Evolutionary conservation across 1,140 invertebrate species (phyloP).

Genomic region (Pseudachorutes palmiensis): DNA sequence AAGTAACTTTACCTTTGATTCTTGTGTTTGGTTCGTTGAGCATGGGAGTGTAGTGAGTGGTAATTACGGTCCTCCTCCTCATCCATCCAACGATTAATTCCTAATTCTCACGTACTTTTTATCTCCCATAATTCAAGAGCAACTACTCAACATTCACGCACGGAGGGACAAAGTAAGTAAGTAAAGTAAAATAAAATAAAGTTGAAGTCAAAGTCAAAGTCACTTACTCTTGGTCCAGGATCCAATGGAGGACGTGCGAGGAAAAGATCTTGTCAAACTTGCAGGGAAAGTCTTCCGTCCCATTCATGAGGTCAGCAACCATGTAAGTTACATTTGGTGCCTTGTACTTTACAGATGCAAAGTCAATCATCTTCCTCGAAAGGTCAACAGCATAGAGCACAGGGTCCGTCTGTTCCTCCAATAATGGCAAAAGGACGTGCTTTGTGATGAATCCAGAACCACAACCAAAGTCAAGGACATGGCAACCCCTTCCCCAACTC

Average conservation of each 20-base stretch:
- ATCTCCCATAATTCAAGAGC: no score
- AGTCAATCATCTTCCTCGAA: slow-evolving; percentile 36
- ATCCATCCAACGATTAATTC: no score
- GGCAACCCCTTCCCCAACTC: slow-evolving; percentile 22
- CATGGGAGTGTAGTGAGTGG: no score
- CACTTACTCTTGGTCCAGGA: slow-evolving; percentile 33
- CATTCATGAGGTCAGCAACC: slow-evolving; percentile 32
- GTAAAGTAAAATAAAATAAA: not conserved
- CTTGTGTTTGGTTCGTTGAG: no score
- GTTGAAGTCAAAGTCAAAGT: slow-evolving; percentile 5
- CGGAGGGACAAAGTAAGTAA: no score
- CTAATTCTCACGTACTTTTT: no score
- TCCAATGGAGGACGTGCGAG: slow-evolving; percentile 37
- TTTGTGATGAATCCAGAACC: slow-evolving; percentile 35
- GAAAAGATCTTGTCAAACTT: slow-evolving; percentile 38
- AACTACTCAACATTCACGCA: no score
- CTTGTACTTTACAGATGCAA: slow-evolving; percentile 29
- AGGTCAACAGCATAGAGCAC: slow-evolving; percentile 31
- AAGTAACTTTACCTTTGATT: no score
- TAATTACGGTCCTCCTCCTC: no score
- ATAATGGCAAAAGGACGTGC: slow-evolving; percentile 26
- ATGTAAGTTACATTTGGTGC: slow-evolving; percentile 33
- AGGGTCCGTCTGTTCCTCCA: slow-evolving; percentile 3
- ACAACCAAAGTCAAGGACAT: slow-evolving; percentile 37
- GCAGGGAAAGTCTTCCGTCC: slow-evolving; percentile 26